phyloP scores from a whole-genome alignment of 2,113 vertebrate genomes.

The Menura novaehollandiae region DNA sequence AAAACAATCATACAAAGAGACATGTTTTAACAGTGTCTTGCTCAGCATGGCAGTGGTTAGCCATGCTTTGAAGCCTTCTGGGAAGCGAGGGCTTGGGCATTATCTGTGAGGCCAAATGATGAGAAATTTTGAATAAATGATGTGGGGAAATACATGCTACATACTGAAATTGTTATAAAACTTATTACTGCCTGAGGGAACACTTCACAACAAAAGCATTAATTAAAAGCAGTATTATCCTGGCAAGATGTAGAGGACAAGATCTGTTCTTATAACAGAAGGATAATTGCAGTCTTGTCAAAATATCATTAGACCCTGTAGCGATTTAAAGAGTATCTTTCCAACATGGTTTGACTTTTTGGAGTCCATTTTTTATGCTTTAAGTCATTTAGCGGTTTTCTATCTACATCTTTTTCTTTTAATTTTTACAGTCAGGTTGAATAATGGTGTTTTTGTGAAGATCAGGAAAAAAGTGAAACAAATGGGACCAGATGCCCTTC shows the following conservation, averaged over 20 bases:
- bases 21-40: constrained; percentile 10
- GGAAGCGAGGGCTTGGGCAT: background rate
- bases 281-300: constrained; percentile 50
- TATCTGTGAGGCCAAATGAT: background rate
- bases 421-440: background rate
- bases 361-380: background rate
- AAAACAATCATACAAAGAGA: background rate
- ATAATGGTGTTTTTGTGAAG: background rate
- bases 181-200: constrained; percentile 23
- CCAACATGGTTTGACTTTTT: background rate
- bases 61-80: constrained; percentile 4
- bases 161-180: constrained; percentile 52
- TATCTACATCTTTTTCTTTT: background rate
- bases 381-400: background rate
- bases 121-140: constrained; percentile 27
- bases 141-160: constrained; percentile 1
- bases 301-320: constrained; percentile 51
- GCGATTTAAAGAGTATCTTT: background rate
- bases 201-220: constrained; percentile 49
- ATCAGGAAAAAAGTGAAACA: background rate
- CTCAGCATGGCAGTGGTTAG: background rate
- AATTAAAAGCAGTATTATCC: constrained; percentile 50
- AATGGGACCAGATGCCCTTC: background rate
- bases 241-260: constrained; percentile 9
- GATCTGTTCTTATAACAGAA: constrained; percentile 47